Evolutionary conservation across 2,113 vertebrate genomes (phyloP).

Genomic region (Aleadryas rufinucha): DNA sequence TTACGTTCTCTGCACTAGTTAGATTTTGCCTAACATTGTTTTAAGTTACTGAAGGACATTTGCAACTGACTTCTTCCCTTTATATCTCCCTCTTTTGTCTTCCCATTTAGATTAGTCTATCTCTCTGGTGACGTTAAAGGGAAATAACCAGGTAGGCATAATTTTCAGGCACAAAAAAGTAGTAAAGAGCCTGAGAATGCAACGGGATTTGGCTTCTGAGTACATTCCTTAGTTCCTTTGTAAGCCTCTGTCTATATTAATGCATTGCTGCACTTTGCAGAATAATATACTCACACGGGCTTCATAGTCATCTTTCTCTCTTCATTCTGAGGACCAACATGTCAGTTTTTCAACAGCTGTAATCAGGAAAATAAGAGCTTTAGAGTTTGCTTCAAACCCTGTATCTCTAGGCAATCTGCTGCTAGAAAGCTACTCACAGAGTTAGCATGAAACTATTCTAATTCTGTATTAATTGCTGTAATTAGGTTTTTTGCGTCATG

Average conservation of each 20-base stretch:
- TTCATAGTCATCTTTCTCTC: conserved; percentile 56
- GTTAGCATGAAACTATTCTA: conserved; percentile 66
- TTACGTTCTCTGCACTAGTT: background rate
- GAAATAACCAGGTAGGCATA: conserved; percentile 33
- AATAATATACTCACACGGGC: conserved; percentile 47
- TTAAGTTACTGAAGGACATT: background rate
- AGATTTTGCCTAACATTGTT: background rate
- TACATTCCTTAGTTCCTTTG: conserved; percentile 21
- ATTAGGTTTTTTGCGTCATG: conserved; percentile 67
- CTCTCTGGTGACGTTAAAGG: background rate
- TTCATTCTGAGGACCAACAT: conserved; percentile 65
- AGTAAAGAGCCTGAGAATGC: background rate
- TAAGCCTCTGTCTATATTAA: conserved; percentile 49
- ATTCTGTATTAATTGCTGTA: conserved; percentile 68
- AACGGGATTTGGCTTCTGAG: conserved; percentile 8
- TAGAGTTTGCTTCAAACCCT: conserved; percentile 58
- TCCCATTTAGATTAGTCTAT: background rate
- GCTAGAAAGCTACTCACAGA: conserved; percentile 63
- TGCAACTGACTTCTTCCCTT: conserved; percentile 14
- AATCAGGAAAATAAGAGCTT: conserved; percentile 67
- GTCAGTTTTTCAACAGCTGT: conserved; percentile 66
- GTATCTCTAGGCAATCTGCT: conserved; percentile 64
- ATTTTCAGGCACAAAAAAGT: background rate
- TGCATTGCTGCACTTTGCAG: conserved; percentile 51
- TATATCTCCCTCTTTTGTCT: background rate